Base-by-base conservation (phyloP, 2,888 invertebrate genomes). In the Eilema griseolum region DNA sequence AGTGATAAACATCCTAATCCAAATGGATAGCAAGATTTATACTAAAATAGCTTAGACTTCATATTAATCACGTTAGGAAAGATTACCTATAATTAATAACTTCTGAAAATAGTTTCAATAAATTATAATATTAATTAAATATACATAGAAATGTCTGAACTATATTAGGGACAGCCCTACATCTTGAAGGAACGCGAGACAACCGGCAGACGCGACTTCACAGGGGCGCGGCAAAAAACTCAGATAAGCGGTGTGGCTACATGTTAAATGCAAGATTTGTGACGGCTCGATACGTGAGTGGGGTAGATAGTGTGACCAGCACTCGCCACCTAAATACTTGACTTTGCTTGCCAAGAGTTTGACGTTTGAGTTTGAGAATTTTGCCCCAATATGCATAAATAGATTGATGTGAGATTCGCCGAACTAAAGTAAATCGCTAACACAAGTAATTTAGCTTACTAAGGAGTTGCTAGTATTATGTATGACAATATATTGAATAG, bases 161-260 rank as follows among this genome's bases (percentile, higher is more conserved):
- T 16, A 16, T 61, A 16, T 52, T 61, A n/a, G 57, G 0, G 8
- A 20, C 69, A 69, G 8, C 69, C 64, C 69, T 69, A 71, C 65
- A 61, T 63, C 75, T 64, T 62, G 75, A 23, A 66, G 67, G 67
- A 68, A 63, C 61, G 66, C 61, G 67, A 67, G 61, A 68, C 68
- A 69, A 64, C 63, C 63, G 46, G 28, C 69, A 59, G 63, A 31
- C 69, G 63, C 63, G 69, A 68, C 69, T 74, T 70, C 70, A 73
- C 72, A 69, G 66, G 62, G 60, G 70, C 72, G 72, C 70, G 67
- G 66, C 70, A 73, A 72, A 76, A 76, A 78, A 52, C 77, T 77
- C 76, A 79, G 82, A 81, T 79, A 84, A 82, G 75, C 78, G 78
- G 79, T 78, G 85, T 80, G 79, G 82, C 78, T 57, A 37, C 63